Evolutionary conservation across 2,797 vertebrate genomes (phyloP).

Genomic region (Phrynocephalus guinanensis): DNA sequence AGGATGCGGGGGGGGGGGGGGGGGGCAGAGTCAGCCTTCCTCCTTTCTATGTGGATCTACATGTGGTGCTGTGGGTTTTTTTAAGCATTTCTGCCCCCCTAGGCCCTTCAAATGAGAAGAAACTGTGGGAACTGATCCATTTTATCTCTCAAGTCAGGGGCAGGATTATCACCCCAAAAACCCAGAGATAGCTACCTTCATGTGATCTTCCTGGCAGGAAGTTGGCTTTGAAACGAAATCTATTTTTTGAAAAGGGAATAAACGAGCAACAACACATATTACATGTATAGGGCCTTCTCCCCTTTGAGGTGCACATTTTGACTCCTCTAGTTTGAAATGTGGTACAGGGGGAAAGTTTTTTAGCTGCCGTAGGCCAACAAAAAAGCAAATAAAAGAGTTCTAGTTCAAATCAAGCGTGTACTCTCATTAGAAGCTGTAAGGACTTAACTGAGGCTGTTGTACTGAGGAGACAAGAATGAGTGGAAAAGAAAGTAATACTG

Average conservation of each 20-base stretch:
- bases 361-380: no score
- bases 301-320: no score
- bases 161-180: constrained; percentile 29
- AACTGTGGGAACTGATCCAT: constrained; percentile 53
- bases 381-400: no score
- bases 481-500: no score
- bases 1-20: constrained; percentile 49
- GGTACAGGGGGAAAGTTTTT: no score
- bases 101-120: constrained; percentile 64
- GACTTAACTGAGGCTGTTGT: no score
- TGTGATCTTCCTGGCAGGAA: constrained; percentile 63
- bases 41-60: constrained; percentile 63
- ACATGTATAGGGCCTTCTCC: not conserved
- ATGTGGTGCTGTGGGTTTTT: constrained; percentile 33
- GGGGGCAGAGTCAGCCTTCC: constrained; percentile 56
- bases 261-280: constrained; percentile 55
- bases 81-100: constrained; percentile 52
- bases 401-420: no score
- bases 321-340: no score
- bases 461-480: not conserved
- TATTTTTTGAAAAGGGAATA: constrained; percentile 20
- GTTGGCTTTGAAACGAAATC: constrained; percentile 52
- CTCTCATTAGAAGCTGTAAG: no score
- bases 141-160: constrained; percentile 39
- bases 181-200: not conserved